A percentile compares a stretch with the other conserved stretches of the same genome.
Conservation (phyloP, 1,140 invertebrate genomes). For the Chionoecetes opilio region DNA sequence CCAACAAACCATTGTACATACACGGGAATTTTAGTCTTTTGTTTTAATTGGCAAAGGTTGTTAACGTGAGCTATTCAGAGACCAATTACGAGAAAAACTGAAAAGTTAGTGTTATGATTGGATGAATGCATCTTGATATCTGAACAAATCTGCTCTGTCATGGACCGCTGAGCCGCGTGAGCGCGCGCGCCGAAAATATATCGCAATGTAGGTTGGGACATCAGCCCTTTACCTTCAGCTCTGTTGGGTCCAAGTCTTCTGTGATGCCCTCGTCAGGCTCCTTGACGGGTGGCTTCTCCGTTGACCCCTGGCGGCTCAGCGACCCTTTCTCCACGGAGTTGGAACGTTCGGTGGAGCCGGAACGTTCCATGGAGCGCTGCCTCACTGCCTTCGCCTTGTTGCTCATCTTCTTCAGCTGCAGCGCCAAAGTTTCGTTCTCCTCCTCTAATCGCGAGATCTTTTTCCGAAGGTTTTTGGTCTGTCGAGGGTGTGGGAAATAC, state of each 20-base stretch:
- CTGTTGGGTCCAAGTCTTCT: slow-evolving; percentile 80
- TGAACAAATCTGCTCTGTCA: too few species aligned
- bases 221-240: slow-evolving; percentile 71
- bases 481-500: slow-evolving; percentile 85
- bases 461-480: slow-evolving; percentile 91
- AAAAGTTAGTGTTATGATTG: too few species aligned
- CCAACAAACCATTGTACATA: too few species aligned
- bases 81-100: too few species aligned
- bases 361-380: slow-evolving; percentile 80
- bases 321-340: slow-evolving; percentile 76
- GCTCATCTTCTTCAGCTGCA: slow-evolving; percentile 97
- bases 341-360: slow-evolving; percentile 73
- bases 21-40: too few species aligned
- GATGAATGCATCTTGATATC: too few species aligned
- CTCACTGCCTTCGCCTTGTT: slow-evolving; percentile 82
- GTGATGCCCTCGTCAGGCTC: slow-evolving; percentile 73
- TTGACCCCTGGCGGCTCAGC: slow-evolving; percentile 78
- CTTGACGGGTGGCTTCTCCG: slow-evolving; percentile 77
- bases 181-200: too few species aligned
- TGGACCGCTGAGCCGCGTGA: too few species aligned
- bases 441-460: slow-evolving; percentile 94
- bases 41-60: too few species aligned
- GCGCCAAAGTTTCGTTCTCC: slow-evolving; percentile 95
- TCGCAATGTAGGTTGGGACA: too few species aligned
- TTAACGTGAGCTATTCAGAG: too few species aligned